Conservation (phyloP, 2,797 vertebrate genomes). For the Arrhamphus sclerolepis region DNA sequence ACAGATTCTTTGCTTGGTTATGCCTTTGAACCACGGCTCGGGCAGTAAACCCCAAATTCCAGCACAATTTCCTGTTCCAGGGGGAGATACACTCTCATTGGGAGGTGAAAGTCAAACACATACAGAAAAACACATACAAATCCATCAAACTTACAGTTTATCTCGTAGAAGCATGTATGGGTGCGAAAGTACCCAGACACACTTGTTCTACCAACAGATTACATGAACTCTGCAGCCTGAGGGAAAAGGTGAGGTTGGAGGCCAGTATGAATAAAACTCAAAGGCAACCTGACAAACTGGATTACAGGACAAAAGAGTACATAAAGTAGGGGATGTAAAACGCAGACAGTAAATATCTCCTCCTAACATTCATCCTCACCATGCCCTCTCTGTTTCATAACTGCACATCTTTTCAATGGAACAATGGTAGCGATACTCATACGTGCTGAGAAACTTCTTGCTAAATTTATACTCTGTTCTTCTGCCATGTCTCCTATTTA, state of each 20-base stretch:
- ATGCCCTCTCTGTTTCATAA: constrained; percentile 22
- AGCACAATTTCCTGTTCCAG: constrained; percentile 77
- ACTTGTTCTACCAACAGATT: constrained; percentile 34
- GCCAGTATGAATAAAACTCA: constrained; percentile 13
- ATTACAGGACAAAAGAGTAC: constrained; percentile 40
- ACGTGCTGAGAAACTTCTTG: too few species aligned
- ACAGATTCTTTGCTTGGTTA: constrained; percentile 60
- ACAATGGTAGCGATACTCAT: too few species aligned
- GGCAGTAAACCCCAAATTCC: constrained; percentile 67
- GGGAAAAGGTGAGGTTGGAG: constrained; percentile 25
- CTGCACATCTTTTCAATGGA: not conserved
- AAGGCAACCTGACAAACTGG: constrained; percentile 30
- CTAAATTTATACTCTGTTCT: too few species aligned
- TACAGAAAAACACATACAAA: constrained; percentile 22
- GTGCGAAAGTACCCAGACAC: constrained; percentile 23
- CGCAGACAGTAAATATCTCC: constrained; percentile 28
- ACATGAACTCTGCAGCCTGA: constrained; percentile 11
- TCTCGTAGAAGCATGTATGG: constrained; percentile 35
- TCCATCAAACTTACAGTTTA: constrained; percentile 25
- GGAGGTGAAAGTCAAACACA: constrained; percentile 50
- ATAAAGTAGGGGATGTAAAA: constrained; percentile 22
- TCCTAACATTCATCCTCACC: constrained; percentile 6
- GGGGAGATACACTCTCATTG: constrained; percentile 56
- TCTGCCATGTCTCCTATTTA: too few species aligned
- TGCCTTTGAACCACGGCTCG: constrained; percentile 66